Percentiles rank a stretch among this genome's conserved stretches.
These are phyloP conservation scores for Polylopha cassiicola DNA, from an alignment of 2,888 invertebrate genomes.

Conservation along the genomic window DNA sequence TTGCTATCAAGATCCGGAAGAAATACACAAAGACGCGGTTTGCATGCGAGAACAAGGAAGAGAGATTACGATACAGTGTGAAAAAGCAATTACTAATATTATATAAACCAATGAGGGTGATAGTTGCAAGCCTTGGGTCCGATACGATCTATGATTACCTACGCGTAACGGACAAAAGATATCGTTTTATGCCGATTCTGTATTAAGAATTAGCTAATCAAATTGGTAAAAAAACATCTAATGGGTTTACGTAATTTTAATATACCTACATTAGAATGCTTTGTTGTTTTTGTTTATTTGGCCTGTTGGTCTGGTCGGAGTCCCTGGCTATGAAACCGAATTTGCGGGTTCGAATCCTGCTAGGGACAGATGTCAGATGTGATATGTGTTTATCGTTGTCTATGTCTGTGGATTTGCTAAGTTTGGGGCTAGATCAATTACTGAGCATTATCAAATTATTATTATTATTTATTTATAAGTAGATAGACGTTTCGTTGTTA, in stretches of 20 bases:
- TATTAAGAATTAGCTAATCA: no score
- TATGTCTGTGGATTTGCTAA: no score
- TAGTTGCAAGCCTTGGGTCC: slow-evolving; percentile 50
- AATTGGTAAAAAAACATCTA: no score
- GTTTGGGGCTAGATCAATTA: no score
- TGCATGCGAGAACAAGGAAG: slow-evolving; percentile 57
- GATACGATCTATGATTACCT: slow-evolving; percentile 43
- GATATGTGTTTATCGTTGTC: no score
- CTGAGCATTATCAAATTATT: no score
- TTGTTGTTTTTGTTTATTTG: not conserved
- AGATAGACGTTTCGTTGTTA: no score
- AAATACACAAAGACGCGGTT: slow-evolving; percentile 41
- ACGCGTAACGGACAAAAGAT: slow-evolving; percentile 19
- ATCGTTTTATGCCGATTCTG: slow-evolving; percentile 19
- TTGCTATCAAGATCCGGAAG: slow-evolving; percentile 35
- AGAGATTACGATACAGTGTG: slow-evolving; percentile 56
- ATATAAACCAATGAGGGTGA: slow-evolving; percentile 60
- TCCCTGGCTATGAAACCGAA: no score
- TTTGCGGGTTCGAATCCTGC: no score
- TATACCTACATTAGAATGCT: slow-evolving; percentile 1
- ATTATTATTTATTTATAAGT: no score
- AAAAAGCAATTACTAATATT: slow-evolving; percentile 64
- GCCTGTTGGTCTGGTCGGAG: no score
- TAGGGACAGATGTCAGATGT: no score
- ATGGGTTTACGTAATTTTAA: slow-evolving; percentile 10